Evolutionary conservation across 2,797 vertebrate species (phyloP), one percentile per base, ranked within the genome.

Genomic region (Crocodylus rhombifer): DNA sequence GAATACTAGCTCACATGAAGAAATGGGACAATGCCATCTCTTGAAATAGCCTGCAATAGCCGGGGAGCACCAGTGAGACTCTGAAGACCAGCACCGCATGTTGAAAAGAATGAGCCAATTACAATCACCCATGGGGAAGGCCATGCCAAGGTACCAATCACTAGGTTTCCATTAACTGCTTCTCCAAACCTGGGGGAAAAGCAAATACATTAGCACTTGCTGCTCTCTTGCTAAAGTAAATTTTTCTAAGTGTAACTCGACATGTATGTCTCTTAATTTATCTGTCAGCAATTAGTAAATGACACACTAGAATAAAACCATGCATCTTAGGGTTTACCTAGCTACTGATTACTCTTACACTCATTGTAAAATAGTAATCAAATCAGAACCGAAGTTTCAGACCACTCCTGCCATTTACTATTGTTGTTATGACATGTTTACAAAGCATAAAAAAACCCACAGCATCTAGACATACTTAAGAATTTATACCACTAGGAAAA

Each of bases 101-200:
- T 99, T 88, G 99, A 99, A 96, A 99, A 99, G 97, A 99, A 99
- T 0, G 99, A 99, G 76, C 99, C 99, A 5, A 99, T 99, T 90
- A 99, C 99, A 33, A 99, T 99, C 36, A 99, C 99, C 99, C 99
- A 99, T 0, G 99, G 99, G 1, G 99, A 99, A 1, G 99, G 99
- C 99, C 99, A 99, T 3, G 99, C 99, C 79, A 99, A 94, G 0
- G 98, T 99, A 80, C 99, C 99, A 7, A 99, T 99, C 42, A 99
- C 99, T 11, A 99, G 98, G 91, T 99, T 99, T 67, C 99, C 98
- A 90, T 99, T 98, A 83, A 99, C 99, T 0, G 99, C 99, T 96
- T 99, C 99, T 60, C 99, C 99, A 82, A 98, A 99, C 97, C 99
- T 99, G 88, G 2, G 33, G 5, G 8, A 84, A 91, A 91, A 82